These are phyloP conservation scores for Poicephalus meyeri DNA, from an alignment of 2,113 vertebrate genomes.

Conservation along the genomic window DNA sequence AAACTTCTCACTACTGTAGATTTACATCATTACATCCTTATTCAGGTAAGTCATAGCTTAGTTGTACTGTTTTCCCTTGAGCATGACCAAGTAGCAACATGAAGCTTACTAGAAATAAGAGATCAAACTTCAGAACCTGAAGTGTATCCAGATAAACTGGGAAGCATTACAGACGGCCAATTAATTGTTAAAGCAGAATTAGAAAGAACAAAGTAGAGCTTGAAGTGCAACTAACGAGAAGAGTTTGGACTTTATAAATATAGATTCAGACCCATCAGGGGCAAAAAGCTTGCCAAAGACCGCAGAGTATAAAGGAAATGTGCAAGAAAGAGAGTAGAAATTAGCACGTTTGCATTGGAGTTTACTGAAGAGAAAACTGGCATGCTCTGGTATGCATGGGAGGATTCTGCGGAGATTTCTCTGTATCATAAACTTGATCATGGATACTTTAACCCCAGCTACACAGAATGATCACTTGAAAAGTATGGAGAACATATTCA, in stretches of 20 bases:
- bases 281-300: neutral
- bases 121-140: neutral
- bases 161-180: neutral
- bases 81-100: neutral
- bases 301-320: neutral
- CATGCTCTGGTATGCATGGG: neutral
- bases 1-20: neutral
- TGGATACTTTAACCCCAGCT: neutral
- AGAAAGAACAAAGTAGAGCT: neutral
- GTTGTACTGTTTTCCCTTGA: neutral
- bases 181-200: neutral
- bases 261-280: neutral
- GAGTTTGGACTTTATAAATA: neutral
- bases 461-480: neutral
- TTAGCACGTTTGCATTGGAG: neutral
- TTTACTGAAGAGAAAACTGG: neutral
- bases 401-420: neutral
- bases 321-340: neutral
- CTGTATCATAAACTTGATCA: neutral
- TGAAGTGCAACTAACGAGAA: neutral
- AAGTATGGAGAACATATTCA: neutral
- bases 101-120: neutral
- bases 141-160: neutral
- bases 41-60: neutral
- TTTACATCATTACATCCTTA: neutral